Base-by-base conservation (phyloP, 2,797 vertebrate species). In the Erethizon dorsatum region DNA sequence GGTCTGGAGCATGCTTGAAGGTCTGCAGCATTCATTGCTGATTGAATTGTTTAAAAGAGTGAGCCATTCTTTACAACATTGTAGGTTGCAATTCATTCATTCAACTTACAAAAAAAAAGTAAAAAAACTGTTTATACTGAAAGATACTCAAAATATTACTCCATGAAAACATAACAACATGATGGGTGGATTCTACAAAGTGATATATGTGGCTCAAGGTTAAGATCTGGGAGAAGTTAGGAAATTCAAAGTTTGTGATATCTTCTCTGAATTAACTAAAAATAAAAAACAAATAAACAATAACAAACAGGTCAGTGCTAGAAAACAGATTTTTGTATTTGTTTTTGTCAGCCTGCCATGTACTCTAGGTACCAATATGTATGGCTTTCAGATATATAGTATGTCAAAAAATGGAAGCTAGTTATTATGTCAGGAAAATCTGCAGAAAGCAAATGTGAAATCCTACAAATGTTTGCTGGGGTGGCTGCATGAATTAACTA, bases 251-350 rank as follows among this genome's bases (percentile, higher is more conserved):
- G 0, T 54, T 67, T n/a, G 24, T 45, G 50, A 87, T 79, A 13
- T 69, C 61, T 95, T 90, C 14, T 87, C 26, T 80, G 14, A 28
- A 3, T 82, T 78, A 59, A 12, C 56, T 94, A 63, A 63, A 94
- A 84, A 50, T 31, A 75, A 88, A 84, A 91, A 26, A 86, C 9
- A n/a, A 63, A 54, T 9, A 75, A 85, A 33, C 31, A 41, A 56
- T n/a, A 61, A 11, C 17, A 22, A 67, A 22, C 18, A 95, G 1
- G 2, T 71, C 26, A 54, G 3, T 73, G 17, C 0, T 22, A 73
- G 41, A 75, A 41, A 89, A 0, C 37, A 47, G 11, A 6, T 86
- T 54, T 67, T 18, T 45, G 0, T 24, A 17, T 54, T 52, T 94
- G 15, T 41, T 78, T 52, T 82, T 93, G 69, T 52, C 17, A 90